Base-by-base conservation (phyloP, 2,888 invertebrate genomes). In the Phortica okadai region DNA sequence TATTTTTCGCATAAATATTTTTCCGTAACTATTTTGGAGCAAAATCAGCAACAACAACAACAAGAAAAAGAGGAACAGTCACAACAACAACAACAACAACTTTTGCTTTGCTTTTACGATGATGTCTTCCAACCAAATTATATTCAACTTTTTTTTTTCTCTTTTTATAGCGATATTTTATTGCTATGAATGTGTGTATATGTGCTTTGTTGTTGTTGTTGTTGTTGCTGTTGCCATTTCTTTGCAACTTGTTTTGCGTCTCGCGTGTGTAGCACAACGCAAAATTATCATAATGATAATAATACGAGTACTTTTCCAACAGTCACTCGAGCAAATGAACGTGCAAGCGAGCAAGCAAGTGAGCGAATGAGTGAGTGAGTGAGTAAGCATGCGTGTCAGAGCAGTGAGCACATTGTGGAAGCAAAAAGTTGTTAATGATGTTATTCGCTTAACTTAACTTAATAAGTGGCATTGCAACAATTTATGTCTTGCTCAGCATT, bases 261-360 rank as follows among this genome's bases (percentile, higher is more conserved):
- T 93, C 92, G 89, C 93, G 94, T 88, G 79, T 81, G 81, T 11
- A 88, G 85, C 89, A 74, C 33, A 75, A 8, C 33, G 54, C 33
- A 33, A 33, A 58, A 56, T 73, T 33, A 73, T 64, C 45, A 73
- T 54, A 67, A 73, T 66, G 76, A 45, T 81, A 0, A 1, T 45
- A 62, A 70, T 41, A 78, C 72, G 94, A n/a, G 14, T 21, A 56
- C 54, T 11, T 2, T 72, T 33, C 33, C 33, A 5, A 33, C 33
- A 33, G 33, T 33, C 33, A 5, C 33, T 33, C 33, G 33, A 33
- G 33, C 33, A 33, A 33, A 33, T 33, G 33, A 33, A 33, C 33
- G 33, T 33, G 33, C 33, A 5, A 33, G 33, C 33, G 33, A 33
- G 33, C 33, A 5, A 33, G 33, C 33, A 5, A 33, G 33, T 5